Evolutionary conservation across 2,113 vertebrate genomes (phyloP), one percentile per base, ranked within the genome.

Genomic region (Acanthisitta chloris): DNA sequence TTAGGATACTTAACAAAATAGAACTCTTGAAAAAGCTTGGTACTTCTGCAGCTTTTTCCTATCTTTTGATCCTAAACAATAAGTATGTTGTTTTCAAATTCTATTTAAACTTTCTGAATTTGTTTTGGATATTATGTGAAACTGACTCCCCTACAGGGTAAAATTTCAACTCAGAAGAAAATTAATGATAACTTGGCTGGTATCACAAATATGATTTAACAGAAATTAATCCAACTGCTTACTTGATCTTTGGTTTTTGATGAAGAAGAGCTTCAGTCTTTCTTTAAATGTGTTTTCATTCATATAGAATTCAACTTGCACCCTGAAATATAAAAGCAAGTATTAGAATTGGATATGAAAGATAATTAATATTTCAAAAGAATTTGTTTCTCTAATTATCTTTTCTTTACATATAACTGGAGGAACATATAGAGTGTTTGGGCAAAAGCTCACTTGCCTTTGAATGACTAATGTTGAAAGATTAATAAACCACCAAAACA

Each of bases 161-260:
- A 76, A 76, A 77, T 28, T 45, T 66, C 49, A 80, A 24, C 49
- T 70, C 33, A 28, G 33, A 81, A 81, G 24, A 80, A 77, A 72
- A 80, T 34, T 16, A 43, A 20, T 20, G 7, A 18, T 40, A 80
- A 61, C 18, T 74, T 85, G 55, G 24, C 48, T 34, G 7, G 29
- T 51, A 82, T 55, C 33, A 86, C 36, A 81, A 43, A 94, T 45
- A 78, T 4, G 14, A n/a, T 46, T 57, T 85, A 64, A 94, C 5
- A 70, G 38, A 69, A 94, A 94, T 72, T 51, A 94, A 94, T 73
- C 28, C 45, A 81, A 78, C 12, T 78, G 96, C 98, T 98, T 98
- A 99, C 98, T 99, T 98, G 98, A 99, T 98, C 98, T 98, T 98
- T 98, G 98, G 96, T 99, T 99, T 98, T 99, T 99, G 97, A 99